Conservation (phyloP, 2,113 vertebrate genomes). For the Sturnira hondurensis region DNA sequence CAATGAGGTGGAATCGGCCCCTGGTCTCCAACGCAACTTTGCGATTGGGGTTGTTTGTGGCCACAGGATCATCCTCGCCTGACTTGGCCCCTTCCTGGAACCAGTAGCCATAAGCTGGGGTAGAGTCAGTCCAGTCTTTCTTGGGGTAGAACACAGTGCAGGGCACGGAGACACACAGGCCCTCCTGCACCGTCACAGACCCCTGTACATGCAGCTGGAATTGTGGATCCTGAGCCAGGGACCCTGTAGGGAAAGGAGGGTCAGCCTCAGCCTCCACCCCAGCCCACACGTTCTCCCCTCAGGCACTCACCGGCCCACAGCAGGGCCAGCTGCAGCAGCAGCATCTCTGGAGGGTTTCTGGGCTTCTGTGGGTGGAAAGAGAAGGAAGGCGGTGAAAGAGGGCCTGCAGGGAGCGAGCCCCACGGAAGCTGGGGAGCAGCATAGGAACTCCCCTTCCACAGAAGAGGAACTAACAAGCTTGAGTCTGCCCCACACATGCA, state of each 20-base stretch:
- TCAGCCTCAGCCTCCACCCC: not conserved
- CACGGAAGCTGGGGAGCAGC: too few relatives aligned
- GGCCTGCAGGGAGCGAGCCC: not conserved
- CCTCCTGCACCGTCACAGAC: not conserved
- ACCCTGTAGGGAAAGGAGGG: not conserved
- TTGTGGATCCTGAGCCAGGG: not conserved
- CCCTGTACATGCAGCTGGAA: accelerated
- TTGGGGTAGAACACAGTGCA: not conserved
- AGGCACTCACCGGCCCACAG: not conserved
- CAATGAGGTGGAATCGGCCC: not conserved
- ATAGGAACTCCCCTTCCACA: not conserved
- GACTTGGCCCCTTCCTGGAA: accelerated
- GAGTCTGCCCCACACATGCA: not conserved
- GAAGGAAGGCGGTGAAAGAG: not conserved
- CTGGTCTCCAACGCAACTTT: accelerated
- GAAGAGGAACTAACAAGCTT: not conserved
- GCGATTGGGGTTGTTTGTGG: accelerated
- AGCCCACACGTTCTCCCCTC: not conserved
- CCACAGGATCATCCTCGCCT: accelerated
- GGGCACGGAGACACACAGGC: not conserved
- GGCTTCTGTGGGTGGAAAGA: too few relatives aligned
- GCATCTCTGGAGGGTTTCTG: not conserved
- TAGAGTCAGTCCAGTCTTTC: accelerated
- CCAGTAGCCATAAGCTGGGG: not conserved
- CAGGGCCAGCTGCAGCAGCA: not conserved